A percentile compares a stretch with the other conserved stretches of the same genome.
Evolutionary conservation across 2,888 invertebrate species (phyloP).

Genomic region (Drosophila ezoana): DNA sequence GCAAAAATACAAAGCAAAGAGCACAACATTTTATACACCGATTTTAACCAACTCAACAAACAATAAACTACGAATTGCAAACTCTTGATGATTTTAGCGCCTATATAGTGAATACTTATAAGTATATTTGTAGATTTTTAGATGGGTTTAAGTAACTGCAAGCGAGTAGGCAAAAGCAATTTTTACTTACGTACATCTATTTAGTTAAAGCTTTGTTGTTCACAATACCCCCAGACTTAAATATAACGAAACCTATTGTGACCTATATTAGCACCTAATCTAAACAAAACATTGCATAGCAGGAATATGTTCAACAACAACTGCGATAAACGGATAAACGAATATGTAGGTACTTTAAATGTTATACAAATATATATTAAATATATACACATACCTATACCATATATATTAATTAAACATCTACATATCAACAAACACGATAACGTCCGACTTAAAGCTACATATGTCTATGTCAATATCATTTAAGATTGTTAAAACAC

Average conservation of each 20-base stretch:
- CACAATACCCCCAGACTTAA: constrained; percentile 17
- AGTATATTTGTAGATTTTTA: constrained; percentile 54
- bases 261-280: constrained; percentile 28
- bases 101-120: constrained; percentile 32
- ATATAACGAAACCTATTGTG: constrained; percentile 10
- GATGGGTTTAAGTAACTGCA: constrained; percentile 51
- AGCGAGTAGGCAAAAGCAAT: constrained; percentile 13
- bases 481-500: constrained; percentile 23
- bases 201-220: constrained; percentile 15
- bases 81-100: constrained; percentile 66
- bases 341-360: constrained; percentile 31
- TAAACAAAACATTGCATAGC: neutral
- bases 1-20: constrained; percentile 40
- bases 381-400: constrained; percentile 5
- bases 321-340: constrained; percentile 19
- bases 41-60: constrained; percentile 69
- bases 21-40: constrained; percentile 81
- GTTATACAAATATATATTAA: constrained; percentile 26
- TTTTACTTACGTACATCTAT: constrained; percentile 6
- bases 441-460: constrained; percentile 41
- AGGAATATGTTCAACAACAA: constrained; percentile 11
- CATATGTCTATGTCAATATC: constrained; percentile 11
- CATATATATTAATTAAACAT: constrained; percentile 10
- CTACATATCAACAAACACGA: constrained; percentile 48
- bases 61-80: constrained; percentile 59